A percentile compares a stretch with the other conserved stretches of the same genome.
These are phyloP conservation scores for Hypena proboscidalis DNA, from an alignment of 2,888 invertebrate species.

Conservation along the genomic window DNA sequence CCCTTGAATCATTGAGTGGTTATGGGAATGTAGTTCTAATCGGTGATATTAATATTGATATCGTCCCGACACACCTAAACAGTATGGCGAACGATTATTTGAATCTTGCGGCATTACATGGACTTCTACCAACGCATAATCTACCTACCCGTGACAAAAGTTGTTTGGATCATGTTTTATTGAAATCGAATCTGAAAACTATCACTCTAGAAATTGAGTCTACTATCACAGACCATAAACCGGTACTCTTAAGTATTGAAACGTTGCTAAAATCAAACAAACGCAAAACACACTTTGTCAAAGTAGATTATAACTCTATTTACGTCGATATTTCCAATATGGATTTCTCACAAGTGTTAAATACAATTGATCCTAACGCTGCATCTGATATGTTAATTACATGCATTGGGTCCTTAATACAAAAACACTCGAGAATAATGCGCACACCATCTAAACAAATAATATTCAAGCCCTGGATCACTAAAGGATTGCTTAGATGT, in stretches of 20 bases:
- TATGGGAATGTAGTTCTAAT: slow-evolving; percentile 1
- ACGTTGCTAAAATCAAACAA: background rate
- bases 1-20: background rate
- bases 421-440: slow-evolving; percentile 1
- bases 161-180: slow-evolving; percentile 3
- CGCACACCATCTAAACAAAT: background rate
- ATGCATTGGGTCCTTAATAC: slow-evolving; percentile 1
- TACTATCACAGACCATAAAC: slow-evolving; percentile 1
- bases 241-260: slow-evolving; percentile 1
- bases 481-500: background rate
- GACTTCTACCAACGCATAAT: slow-evolving; percentile 1
- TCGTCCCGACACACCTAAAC: background rate
- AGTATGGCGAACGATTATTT: slow-evolving; percentile 1
- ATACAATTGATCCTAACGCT: background rate
- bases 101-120: background rate
- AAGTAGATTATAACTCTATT: slow-evolving; percentile 1
- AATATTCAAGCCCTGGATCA: slow-evolving; percentile 1
- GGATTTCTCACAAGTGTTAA: slow-evolving; percentile 1
- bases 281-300: background rate
- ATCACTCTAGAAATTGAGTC: slow-evolving; percentile 1
- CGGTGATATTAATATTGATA: slow-evolving; percentile 9
- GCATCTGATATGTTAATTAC: slow-evolving; percentile 1
- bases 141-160: slow-evolving; percentile 1
- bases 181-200: slow-evolving; percentile 3
- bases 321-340: slow-evolving; percentile 1